phyloP scores from a whole-genome alignment of 2,797 vertebrate species.

The Falco concolor region DNA sequence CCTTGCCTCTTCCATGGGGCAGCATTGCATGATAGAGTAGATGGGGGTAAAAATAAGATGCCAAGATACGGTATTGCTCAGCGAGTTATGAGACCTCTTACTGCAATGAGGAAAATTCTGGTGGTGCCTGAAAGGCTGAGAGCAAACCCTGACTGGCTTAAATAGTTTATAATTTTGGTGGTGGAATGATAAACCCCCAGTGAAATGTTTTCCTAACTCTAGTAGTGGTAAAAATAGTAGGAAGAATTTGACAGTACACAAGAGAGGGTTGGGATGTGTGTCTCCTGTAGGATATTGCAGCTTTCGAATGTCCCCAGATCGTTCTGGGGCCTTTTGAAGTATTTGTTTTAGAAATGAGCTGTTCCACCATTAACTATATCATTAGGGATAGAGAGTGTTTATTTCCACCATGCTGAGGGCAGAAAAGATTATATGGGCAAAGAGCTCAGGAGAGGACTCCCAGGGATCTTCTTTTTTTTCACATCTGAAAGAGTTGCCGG shows the following conservation, averaged over 20 bases:
- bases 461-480: not conserved
- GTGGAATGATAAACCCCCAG: conserved; percentile 52
- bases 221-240: conserved; percentile 47
- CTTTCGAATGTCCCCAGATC: not conserved
- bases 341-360: conserved; percentile 46
- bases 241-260: not conserved
- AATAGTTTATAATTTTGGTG: conserved; percentile 55
- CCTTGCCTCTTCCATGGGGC: not conserved
- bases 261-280: conserved; percentile 26
- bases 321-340: conserved; percentile 37
- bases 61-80: not conserved
- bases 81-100: not conserved
- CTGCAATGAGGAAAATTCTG: not conserved
- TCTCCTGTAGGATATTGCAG: conserved; percentile 31
- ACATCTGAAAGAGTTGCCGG: conserved; percentile 3
- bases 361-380: not conserved
- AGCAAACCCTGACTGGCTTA: conserved; percentile 27
- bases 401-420: not conserved
- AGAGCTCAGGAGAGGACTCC: not conserved
- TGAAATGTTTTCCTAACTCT: conserved; percentile 46
- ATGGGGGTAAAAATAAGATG: not conserved
- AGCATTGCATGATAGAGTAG: not conserved
- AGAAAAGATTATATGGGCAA: not conserved
- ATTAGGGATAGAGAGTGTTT: conserved; percentile 20
- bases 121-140: conserved; percentile 43